A percentile compares a stretch with the other conserved stretches of the same genome.
Conservation (phyloP, 92 coral and sea anemone genomes). For the Anthopleura xanthogrammica region DNA sequence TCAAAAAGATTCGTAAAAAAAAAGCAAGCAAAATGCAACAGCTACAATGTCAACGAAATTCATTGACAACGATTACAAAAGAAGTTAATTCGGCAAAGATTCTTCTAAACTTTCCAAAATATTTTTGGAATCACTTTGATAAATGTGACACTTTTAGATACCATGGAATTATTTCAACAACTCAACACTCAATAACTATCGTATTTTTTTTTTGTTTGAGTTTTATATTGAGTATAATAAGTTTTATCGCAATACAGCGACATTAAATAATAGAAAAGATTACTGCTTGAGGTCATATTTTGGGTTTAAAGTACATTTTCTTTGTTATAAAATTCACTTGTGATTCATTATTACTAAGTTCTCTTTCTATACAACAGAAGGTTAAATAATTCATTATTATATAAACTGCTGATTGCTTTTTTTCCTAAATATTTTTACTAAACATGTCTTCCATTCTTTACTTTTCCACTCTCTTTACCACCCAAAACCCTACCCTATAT, state of each 20-base stretch:
- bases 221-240: background rate
- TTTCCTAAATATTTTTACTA: background rate
- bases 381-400: slow-evolving; percentile 11
- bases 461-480: background rate
- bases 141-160: background rate
- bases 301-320: background rate
- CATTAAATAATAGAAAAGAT: slow-evolving; percentile 4
- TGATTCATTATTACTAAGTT: background rate
- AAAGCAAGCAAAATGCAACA: background rate
- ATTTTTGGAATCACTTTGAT: no score
- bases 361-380: background rate
- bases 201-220: background rate
- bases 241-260: background rate
- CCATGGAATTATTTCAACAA: background rate
- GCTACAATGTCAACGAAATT: background rate
- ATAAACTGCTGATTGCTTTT: background rate
- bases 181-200: background rate
- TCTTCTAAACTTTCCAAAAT: no score
- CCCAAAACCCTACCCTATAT: no score
- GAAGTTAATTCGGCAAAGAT: no score
- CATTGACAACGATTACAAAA: background rate
- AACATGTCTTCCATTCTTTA: background rate
- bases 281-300: background rate
- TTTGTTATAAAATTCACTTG: background rate
- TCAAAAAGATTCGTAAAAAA: no score